These are phyloP conservation scores for Gyps fulvus DNA, from an alignment of 2,113 vertebrate species.

Conservation along the genomic window DNA sequence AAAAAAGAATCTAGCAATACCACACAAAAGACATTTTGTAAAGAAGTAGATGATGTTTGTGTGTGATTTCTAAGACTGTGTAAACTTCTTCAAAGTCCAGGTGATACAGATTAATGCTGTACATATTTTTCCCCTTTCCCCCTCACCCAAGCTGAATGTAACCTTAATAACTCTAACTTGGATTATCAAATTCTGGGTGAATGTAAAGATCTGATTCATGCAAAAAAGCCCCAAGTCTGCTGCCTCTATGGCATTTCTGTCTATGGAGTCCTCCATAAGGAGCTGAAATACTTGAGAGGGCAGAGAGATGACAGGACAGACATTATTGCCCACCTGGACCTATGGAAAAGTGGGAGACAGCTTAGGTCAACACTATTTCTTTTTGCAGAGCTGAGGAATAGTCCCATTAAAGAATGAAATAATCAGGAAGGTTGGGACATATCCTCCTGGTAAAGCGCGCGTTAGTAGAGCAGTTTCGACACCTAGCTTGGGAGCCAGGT, in stretches of 20 bases:
- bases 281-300: background rate
- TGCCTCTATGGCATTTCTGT: background rate
- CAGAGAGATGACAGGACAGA: background rate
- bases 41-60: background rate
- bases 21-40: background rate
- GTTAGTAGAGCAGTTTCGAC: background rate
- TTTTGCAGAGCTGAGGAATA: background rate
- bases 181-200: background rate
- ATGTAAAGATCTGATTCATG: background rate
- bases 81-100: background rate
- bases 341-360: background rate
- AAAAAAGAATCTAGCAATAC: background rate
- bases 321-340: background rate
- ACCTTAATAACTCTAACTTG: background rate
- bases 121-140: background rate
- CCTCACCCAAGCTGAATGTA: background rate
- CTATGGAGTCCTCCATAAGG: background rate
- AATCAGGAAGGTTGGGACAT: background rate
- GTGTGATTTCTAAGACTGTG: background rate
- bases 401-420: background rate
- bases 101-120: background rate
- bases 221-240: background rate
- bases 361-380: background rate
- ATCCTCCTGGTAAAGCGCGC: fast-evolving
- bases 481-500: background rate